These are phyloP conservation scores for Schizothorax lantsangensis DNA, from an alignment of 2,797 vertebrate genomes.

Conservation along the genomic window DNA sequence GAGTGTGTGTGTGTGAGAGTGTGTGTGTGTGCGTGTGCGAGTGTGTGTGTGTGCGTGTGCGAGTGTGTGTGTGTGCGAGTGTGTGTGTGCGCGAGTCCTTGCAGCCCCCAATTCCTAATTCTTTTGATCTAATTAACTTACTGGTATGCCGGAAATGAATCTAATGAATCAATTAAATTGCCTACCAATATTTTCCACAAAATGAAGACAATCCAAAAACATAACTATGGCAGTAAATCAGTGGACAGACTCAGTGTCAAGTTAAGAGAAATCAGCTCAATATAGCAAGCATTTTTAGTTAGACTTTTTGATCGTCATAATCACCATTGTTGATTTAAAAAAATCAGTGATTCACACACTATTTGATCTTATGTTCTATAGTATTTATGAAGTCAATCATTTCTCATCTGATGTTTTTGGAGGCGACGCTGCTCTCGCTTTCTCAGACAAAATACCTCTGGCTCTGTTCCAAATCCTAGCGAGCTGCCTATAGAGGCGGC, in stretches of 20 bases:
- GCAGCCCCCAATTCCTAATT: not conserved
- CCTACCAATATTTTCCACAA: not conserved
- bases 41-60: no score
- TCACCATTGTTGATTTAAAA: no score
- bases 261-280: not conserved
- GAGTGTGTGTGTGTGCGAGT: no score
- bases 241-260: not conserved
- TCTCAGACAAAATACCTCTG: conserved; percentile 9
- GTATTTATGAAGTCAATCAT: not conserved
- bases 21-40: no score
- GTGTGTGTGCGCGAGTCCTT: not conserved
- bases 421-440: not conserved
- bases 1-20: no score
- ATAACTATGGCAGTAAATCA: not conserved
- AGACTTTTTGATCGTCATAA: not conserved
- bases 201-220: not conserved
- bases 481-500: not conserved
- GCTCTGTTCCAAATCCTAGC: not conserved
- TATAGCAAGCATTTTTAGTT: not conserved
- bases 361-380: not conserved
- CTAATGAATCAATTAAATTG: not conserved
- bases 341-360: not conserved
- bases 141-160: not conserved
- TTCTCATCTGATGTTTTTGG: not conserved
- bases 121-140: not conserved